Conservation (phyloP, 2,113 vertebrate genomes). For the Colius striatus region DNA sequence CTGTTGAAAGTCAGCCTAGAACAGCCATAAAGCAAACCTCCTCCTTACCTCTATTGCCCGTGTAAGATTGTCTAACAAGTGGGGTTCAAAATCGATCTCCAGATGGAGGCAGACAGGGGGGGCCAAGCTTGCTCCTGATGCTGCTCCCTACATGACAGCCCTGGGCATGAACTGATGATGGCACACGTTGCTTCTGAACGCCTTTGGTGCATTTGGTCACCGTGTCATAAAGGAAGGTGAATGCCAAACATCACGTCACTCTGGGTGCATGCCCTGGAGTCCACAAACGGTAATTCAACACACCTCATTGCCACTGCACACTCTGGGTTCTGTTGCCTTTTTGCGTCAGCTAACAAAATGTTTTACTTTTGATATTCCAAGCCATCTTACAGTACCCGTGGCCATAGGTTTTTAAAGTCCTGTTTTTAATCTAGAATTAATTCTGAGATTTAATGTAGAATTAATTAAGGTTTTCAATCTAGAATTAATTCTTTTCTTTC, state of each 20-base stretch:
- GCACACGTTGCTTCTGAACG: fast-evolving
- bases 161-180: background rate
- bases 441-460: background rate
- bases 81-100: fast-evolving
- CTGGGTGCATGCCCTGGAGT: background rate
- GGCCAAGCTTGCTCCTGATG: background rate
- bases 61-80: fast-evolving
- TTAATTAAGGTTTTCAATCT: background rate
- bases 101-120: background rate
- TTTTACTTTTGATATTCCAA: background rate
- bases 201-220: background rate
- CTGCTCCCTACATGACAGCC: background rate
- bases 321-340: background rate
- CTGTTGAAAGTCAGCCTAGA: background rate
- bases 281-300: background rate
- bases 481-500: background rate
- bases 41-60: background rate
- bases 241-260: constrained; percentile 2
- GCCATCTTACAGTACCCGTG: background rate
- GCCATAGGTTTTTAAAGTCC: background rate
- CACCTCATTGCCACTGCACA: background rate
- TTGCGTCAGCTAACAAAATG: background rate
- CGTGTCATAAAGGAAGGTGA: background rate
- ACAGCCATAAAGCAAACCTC: background rate
- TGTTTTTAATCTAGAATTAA: background rate